Percentiles rank a stretch among this genome's conserved stretches.
Conservation (phyloP, 1,140 invertebrate species). For the Sarcophaga bullata region DNA sequence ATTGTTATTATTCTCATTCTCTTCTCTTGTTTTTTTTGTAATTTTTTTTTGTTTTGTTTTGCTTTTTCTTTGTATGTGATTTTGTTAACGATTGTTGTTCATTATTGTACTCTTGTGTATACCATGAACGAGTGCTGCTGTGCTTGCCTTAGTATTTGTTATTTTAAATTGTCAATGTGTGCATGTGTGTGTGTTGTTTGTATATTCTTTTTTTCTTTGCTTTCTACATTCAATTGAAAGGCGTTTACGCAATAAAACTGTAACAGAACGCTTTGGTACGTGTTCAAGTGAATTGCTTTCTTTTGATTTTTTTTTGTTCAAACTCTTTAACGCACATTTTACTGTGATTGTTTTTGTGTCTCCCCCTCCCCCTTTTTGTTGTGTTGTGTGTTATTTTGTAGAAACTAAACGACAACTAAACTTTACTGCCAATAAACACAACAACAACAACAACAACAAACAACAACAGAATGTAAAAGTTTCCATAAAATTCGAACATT, state of each 20-base stretch:
- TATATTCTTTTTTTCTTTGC: neutral
- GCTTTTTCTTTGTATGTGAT: no score
- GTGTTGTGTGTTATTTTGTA: neutral
- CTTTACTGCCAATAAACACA: neutral
- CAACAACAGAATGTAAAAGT: no score
- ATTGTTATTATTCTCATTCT: no score
- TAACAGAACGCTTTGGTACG: conserved; percentile 2
- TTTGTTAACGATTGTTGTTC: no score
- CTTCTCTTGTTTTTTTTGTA: no score
- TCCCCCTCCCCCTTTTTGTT: no score
- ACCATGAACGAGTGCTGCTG: no score
- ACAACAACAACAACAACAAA: neutral
- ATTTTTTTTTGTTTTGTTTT: no score
- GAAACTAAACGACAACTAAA: conserved; percentile 13
- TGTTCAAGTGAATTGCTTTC: neutral
- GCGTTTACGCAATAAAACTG: conserved; percentile 26
- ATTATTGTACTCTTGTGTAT: no score
- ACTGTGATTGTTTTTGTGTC: no score
- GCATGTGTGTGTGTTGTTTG: neutral
- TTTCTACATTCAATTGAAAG: neutral
- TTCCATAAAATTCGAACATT: neutral
- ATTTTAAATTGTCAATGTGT: neutral
- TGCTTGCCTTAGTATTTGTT: no score
- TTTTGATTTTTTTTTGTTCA: neutral
- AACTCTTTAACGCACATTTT: neutral